Evolutionary conservation across 2,888 invertebrate species (phyloP).

Genomic region (Enoplolaimus lenunculus): DNA sequence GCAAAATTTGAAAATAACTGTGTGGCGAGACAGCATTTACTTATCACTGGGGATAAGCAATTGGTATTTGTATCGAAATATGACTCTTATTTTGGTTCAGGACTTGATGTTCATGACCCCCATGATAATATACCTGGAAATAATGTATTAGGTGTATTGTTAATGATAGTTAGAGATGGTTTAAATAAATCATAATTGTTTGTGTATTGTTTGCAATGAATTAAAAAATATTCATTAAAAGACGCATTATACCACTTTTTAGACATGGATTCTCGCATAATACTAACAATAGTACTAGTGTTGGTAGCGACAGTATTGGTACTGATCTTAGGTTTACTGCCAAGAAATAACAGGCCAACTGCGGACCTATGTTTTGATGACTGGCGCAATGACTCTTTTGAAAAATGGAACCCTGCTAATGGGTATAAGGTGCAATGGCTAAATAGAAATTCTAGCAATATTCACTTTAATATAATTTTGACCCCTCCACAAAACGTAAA

Average conservation of each 20-base stretch:
- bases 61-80: background rate
- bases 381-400: too few species aligned
- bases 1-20: background rate
- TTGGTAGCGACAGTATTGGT: too few species aligned
- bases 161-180: background rate
- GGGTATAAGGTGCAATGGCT: too few species aligned
- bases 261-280: background rate
- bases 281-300: background rate
- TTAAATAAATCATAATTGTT: too few species aligned
- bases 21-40: background rate
- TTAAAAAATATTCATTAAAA: too few species aligned
- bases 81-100: background rate
- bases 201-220: background rate
- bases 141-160: background rate
- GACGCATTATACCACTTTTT: background rate
- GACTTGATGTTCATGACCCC: background rate
- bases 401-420: too few species aligned
- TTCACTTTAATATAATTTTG: too few species aligned
- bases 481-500: too few species aligned
- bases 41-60: background rate
- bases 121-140: background rate
- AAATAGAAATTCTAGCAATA: too few species aligned
- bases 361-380: too few species aligned
- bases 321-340: too few species aligned
- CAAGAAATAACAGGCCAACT: too few species aligned